phyloP scores from a whole-genome alignment of 2,113 vertebrate genomes.

The Boleophthalmus pectinirostris region DNA sequence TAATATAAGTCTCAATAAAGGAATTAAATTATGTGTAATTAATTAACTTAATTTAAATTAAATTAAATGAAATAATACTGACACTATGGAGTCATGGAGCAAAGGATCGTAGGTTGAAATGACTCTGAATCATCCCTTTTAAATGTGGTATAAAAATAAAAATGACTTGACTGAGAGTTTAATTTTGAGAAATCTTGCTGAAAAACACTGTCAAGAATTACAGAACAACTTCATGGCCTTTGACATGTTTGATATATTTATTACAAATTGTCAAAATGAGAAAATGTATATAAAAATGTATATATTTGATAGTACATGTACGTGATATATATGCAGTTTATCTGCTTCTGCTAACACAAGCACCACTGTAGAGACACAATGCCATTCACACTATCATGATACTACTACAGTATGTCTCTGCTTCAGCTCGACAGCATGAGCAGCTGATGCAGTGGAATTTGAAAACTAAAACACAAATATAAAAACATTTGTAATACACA shows the following conservation, averaged over 20 bases:
- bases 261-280: slow-evolving; percentile 15
- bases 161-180: too few relatives aligned
- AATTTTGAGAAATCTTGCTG: too few relatives aligned
- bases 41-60: too few relatives aligned
- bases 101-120: too few relatives aligned
- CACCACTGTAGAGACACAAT: neutral
- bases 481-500: neutral
- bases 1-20: too few relatives aligned
- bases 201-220: neutral
- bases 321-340: neutral
- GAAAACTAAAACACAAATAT: neutral
- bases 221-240: neutral
- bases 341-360: neutral
- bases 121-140: too few relatives aligned
- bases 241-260: neutral
- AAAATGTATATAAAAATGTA: slow-evolving; percentile 26
- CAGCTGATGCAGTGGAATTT: neutral
- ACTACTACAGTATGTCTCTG: neutral
- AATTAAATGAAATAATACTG: too few relatives aligned
- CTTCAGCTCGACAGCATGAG: neutral
- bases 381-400: neutral
- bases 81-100: too few relatives aligned
- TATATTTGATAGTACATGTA: neutral
- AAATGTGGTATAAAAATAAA: too few relatives aligned
- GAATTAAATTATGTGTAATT: too few relatives aligned